Conservation (phyloP, 2,113 vertebrate genomes). For the Odontophorus gujanensis region DNA sequence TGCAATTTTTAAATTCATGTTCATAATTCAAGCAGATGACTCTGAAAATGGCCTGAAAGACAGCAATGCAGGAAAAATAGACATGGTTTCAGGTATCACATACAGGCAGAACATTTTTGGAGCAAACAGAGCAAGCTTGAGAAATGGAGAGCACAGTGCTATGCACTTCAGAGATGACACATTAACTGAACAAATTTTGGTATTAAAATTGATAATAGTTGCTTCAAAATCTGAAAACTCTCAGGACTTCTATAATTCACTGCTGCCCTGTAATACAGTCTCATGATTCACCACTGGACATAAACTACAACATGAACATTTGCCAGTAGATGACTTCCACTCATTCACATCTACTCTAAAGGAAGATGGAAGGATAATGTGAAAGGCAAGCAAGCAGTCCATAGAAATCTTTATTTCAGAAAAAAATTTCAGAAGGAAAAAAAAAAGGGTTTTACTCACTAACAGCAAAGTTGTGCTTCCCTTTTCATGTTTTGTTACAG, state of each 20-base stretch:
- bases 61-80: neutral
- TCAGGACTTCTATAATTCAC: neutral
- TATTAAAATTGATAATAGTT: neutral
- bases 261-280: neutral
- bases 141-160: neutral
- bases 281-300: neutral
- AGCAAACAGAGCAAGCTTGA: neutral
- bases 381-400: neutral
- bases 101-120: neutral
- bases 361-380: neutral
- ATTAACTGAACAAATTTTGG: neutral
- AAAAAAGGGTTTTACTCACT: neutral
- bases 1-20: neutral
- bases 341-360: neutral
- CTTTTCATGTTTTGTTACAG: neutral
- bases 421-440: neutral
- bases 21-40: neutral
- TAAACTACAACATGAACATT: neutral
- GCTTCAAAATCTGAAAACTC: neutral
- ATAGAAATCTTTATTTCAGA: neutral
- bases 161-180: neutral
- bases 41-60: neutral
- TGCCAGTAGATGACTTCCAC: neutral
- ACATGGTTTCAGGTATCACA: neutral
- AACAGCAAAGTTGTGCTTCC: neutral